Base-by-base conservation (phyloP, 2,888 invertebrate genomes). In the Nemurella pictetii region DNA sequence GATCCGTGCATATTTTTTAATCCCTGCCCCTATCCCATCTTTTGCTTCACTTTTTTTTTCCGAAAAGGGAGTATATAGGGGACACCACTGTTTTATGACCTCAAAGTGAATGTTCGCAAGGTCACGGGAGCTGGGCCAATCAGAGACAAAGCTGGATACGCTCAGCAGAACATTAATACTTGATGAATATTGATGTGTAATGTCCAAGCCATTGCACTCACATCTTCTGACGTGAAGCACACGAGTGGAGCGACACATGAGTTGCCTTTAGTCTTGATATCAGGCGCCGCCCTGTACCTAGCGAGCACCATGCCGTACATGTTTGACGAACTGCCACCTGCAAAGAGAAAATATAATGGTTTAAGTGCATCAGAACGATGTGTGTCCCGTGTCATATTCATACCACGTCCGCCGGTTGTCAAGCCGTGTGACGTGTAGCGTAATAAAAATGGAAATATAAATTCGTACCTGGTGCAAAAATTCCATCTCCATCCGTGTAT, bases 241-340 rank as follows among this genome's bases (percentile, higher is more conserved):
- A 94, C 94, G 87, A 97, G 89, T 0, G 94, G 93, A 1, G 94
- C 94, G 26, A 93, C 88, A 15, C 90, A 91, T 85, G 91, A 92
- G 88, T 95, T 90, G 0, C 96, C 96, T 86, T 93, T 92, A 0
- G 91, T 90, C 89, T 97, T 97, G 0, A 94, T 92, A 3, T 94
- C 91, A 0, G 97, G 96, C 85, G 93, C 92, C 32, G 91, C 91
- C 86, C 92, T 92, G 88, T 93, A 95, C 85, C 96, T 92, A 0
- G 96, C 96, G 9, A 96, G 90, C 0, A 94, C 94, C 88, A 96
- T 91, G 0, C 93, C 96, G 88, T 96, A 96, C 92, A 96, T 93
- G 89, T 96, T 95, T 1, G 96, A 94, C 75, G 95, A 91, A 81
- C 96, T 96, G 0, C 96, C 97, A 27, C 96, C 96, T 89, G 85